Evolutionary conservation across 2,797 vertebrate genomes (phyloP).

Genomic region (Tympanoctomys barrerae): DNA sequence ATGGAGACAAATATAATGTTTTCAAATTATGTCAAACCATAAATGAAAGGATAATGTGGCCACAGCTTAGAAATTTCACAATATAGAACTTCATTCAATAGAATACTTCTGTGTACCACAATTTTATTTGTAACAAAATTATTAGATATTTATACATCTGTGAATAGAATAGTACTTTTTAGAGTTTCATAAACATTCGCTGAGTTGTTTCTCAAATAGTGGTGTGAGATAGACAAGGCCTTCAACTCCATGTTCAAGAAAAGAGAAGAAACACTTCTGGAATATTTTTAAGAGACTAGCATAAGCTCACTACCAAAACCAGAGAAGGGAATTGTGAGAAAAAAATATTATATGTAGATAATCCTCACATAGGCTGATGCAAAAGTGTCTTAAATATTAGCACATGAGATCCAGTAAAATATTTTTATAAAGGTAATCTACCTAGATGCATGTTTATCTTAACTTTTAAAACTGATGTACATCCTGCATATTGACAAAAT

Average conservation of each 20-base stretch:
- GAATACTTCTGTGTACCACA: neutral
- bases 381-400: neutral
- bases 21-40: neutral
- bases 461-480: neutral
- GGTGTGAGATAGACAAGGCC: neutral
- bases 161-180: neutral
- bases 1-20: neutral
- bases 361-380: neutral
- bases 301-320: neutral
- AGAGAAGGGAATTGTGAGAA: neutral
- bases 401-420: neutral
- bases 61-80: neutral
- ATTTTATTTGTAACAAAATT: neutral
- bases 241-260: neutral
- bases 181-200: neutral
- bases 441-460: neutral
- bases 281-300: neutral
- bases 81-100: constrained; percentile 23
- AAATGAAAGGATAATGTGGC: neutral
- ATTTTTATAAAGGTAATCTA: neutral
- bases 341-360: neutral
- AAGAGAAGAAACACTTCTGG: neutral
- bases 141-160: neutral
- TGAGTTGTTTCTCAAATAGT: constrained; percentile 4
- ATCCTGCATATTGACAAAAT: neutral